Base-by-base conservation (phyloP, 2,797 vertebrate genomes). In the Synanceia verrucosa region DNA sequence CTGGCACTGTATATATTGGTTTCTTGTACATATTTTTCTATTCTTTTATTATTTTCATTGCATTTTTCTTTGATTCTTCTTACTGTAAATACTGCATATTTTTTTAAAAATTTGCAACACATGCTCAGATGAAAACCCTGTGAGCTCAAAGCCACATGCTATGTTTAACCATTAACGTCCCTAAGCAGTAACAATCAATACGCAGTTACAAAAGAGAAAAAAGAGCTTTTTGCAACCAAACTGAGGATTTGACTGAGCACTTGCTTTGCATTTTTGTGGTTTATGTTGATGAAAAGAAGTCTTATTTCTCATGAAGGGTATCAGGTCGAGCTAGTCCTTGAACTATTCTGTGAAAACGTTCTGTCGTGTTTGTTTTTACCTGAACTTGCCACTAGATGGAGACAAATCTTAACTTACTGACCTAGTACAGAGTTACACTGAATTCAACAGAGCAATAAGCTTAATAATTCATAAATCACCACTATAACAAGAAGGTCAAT, bases 351-450 rank as follows among this genome's bases (percentile, higher is more conserved):
- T 18, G 21, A 9, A 58, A 63, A 28, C 13, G 6, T 62, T 14
- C n/a, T 3, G 1, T 14, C n/a, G 44, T 0, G 0, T 29, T 11
- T 65, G 84, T 69, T 63, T 6, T 60, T 78, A 58, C 62, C 8
- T 0, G 2, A 47, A 11, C 5, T 13, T 1, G 34, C 87, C 92
- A 91, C 88, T 88, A 93, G 93, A 89, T 92, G 93, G 92, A 63
- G 89, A 74, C 73, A 78, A 24, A 16, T 19, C 47, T 50, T 31
- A 46, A 84, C 51, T 73, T 78, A 60, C 51, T 31, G 28, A 36
- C 9, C 1, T 3, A 3, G 28, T 18, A 9, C 2, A 14, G 41
- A n/a, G 37, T 8, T 12, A 28, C 34, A 3, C 2, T 41, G 19
- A 52, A 53, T 29, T 8, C n/a, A 59, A 10, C 14, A 55, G 18